These are phyloP conservation scores for Coryphaenoides rupestris DNA, from an alignment of 2,113 vertebrate genomes.

Conservation along the genomic window DNA sequence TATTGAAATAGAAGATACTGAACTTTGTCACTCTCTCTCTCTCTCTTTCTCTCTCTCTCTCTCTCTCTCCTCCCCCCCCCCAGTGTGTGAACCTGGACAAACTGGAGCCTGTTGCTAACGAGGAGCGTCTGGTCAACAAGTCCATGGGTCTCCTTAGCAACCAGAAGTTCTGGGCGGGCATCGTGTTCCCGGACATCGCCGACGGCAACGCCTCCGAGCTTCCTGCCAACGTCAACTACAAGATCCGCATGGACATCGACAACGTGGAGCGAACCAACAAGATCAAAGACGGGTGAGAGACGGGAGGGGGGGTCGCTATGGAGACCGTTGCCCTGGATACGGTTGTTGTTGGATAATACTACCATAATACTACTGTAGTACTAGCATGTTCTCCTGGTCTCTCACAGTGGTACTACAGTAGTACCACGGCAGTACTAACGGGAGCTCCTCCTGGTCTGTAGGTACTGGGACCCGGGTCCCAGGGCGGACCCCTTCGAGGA, in stretches of 20 bases:
- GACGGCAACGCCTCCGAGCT: constrained; percentile 72
- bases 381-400: too few species aligned
- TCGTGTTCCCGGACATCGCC: constrained; percentile 85
- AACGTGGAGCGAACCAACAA: constrained; percentile 98
- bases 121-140: constrained; percentile 87
- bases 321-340: too few species aligned
- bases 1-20: too few species aligned
- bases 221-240: constrained; percentile 89
- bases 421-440: too few species aligned
- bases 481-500: constrained; percentile 97
- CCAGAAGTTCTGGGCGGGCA: constrained; percentile 94
- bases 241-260: constrained; percentile 99
- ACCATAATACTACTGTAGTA: too few species aligned
- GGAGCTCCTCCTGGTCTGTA: constrained; percentile 39
- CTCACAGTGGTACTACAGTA: too few species aligned
- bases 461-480: constrained; percentile 98
- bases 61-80: background rate
- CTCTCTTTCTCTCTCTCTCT: background rate
- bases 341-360: too few species aligned
- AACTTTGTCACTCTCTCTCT: background rate
- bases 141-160: constrained; percentile 88
- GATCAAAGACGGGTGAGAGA: constrained; percentile 89
- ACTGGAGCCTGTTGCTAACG: constrained; percentile 86
- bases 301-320: too few species aligned
- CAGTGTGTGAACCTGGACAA: constrained; percentile 97